These are phyloP conservation scores for Silurus asotus DNA, from an alignment of 2,113 vertebrate species.

Conservation along the genomic window DNA sequence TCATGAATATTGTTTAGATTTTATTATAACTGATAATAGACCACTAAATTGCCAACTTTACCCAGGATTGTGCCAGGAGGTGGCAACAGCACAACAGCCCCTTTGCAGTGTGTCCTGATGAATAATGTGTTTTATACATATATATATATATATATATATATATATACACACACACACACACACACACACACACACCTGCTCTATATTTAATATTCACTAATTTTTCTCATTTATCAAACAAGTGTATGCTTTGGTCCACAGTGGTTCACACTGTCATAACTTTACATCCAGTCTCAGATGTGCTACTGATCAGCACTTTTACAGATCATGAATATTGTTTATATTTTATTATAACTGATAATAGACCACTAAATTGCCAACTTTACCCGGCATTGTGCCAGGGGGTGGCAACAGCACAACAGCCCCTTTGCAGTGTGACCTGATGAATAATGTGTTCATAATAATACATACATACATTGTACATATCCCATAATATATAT, in stretches of 20 bases:
- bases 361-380: background rate
- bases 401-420: background rate
- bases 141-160: too few relatives aligned
- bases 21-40: background rate
- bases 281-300: background rate
- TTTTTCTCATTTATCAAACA: slow-evolving; percentile 39
- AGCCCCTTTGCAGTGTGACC: background rate
- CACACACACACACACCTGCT: slow-evolving; percentile 20
- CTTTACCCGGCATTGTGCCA: background rate
- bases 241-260: slow-evolving; percentile 17
- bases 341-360: background rate
- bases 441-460: too few relatives aligned
- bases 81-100: slow-evolving; percentile 10
- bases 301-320: background rate
- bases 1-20: background rate
- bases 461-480: too few relatives aligned
- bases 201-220: slow-evolving; percentile 31
- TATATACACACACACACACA: background rate
- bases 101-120: background rate
- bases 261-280: background rate
- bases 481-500: too few relatives aligned
- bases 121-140: too few relatives aligned
- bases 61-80: background rate
- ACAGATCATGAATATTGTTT: background rate
- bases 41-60: background rate